A percentile compares a stretch with the other conserved stretches of the same genome.
Conservation (phyloP, 2,113 vertebrate genomes). For the Perca fluviatilis region DNA sequence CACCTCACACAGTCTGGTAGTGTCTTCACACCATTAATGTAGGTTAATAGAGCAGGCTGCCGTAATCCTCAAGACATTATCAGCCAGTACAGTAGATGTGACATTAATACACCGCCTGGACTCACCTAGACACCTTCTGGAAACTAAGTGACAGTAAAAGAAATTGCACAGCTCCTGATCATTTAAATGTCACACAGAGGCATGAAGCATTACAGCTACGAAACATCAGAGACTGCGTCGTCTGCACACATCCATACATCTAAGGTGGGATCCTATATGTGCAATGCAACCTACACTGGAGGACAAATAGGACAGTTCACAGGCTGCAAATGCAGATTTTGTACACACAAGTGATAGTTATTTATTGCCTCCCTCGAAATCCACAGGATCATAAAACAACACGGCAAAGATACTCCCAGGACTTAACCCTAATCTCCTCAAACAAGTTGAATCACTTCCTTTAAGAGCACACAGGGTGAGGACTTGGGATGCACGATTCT, state of each 20-base stretch:
- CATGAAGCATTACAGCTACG: conserved; percentile 6
- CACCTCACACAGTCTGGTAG: conserved; percentile 14
- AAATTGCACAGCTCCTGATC: neutral
- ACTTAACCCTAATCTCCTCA: conserved; percentile 81
- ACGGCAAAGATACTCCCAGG: conserved; percentile 79
- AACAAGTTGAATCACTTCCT: conserved; percentile 83
- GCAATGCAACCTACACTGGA: conserved; percentile 49
- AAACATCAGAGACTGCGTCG: conserved; percentile 48
- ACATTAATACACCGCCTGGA: conserved; percentile 45
- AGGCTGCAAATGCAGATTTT: conserved; percentile 30
- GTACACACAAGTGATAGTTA: conserved; percentile 26
- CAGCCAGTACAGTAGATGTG: conserved; percentile 54
- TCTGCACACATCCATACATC: conserved; percentile 40
- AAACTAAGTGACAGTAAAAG: conserved; percentile 31
- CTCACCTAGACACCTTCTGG: conserved; percentile 61
- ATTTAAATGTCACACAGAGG: conserved; percentile 38
- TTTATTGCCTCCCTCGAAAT: conserved; percentile 53
- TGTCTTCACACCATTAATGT: conserved; percentile 56
- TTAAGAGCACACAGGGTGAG: conserved; percentile 49
- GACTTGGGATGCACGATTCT: conserved; percentile 57
- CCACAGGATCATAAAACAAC: conserved; percentile 66
- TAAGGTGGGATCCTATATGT: conserved; percentile 6
- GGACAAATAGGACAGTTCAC: conserved; percentile 46
- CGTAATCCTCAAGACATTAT: conserved; percentile 65
- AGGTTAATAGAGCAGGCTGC: conserved; percentile 76